phyloP scores from a whole-genome alignment of 2,113 vertebrate species.

The Clarias gariepinus region DNA sequence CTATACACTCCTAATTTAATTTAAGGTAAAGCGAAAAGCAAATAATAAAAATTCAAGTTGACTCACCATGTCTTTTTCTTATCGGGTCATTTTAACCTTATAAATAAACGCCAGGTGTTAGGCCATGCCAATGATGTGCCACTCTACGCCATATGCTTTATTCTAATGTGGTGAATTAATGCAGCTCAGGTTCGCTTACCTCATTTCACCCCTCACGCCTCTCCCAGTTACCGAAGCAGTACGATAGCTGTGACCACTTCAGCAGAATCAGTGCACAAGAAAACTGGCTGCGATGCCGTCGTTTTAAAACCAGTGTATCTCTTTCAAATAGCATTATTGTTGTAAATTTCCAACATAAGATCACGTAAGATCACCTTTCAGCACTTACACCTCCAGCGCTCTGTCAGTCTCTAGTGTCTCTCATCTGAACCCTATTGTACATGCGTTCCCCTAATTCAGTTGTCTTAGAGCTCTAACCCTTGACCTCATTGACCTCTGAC shows the following conservation, averaged over 20 bases:
- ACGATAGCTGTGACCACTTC: conserved; percentile 1
- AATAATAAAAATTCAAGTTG: neutral
- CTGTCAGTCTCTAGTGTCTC: conserved; percentile 48
- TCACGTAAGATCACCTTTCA: neutral
- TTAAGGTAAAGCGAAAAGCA: neutral
- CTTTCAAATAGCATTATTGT: neutral
- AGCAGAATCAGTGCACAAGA: neutral
- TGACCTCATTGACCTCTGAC: conserved; percentile 56
- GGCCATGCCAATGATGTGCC: conserved; percentile 37
- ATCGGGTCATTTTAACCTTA: conserved; percentile 19
- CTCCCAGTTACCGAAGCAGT: conserved; percentile 55
- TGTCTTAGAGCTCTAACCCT: conserved; percentile 50
- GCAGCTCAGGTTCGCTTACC: conserved; percentile 47
- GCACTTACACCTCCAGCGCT: neutral
- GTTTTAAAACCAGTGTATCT: neutral
- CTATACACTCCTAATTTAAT: neutral
- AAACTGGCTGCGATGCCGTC: neutral
- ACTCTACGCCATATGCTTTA: conserved; percentile 62
- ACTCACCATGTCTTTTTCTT: neutral
- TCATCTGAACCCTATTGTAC: conserved; percentile 47
- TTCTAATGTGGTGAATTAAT: conserved; percentile 63
- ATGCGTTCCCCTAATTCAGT: conserved; percentile 34
- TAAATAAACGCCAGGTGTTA: conserved; percentile 17
- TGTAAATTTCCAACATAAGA: neutral
- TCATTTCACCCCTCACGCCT: conserved; percentile 57